Percentiles rank a stretch among this genome's conserved stretches.
phyloP scores from a whole-genome alignment of 2,888 invertebrate species.

The Tupiocoris notatus region DNA sequence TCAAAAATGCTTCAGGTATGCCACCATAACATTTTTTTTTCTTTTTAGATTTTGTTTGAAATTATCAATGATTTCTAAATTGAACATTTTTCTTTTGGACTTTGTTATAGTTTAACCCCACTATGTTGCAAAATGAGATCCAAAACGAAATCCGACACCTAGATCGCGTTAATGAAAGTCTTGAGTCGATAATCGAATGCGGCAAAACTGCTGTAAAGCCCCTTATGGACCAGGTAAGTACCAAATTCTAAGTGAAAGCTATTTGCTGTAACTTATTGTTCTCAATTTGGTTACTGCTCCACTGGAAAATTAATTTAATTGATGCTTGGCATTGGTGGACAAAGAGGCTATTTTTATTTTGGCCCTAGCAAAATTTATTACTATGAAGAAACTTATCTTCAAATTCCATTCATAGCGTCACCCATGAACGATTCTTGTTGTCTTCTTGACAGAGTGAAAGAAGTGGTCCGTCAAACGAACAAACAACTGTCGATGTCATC shows the following conservation, averaged over 20 bases:
- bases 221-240: neutral
- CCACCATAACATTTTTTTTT: no score
- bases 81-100: neutral
- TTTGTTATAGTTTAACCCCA: constrained; percentile 25
- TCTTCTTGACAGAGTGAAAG: constrained; percentile 7
- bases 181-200: constrained; percentile 14
- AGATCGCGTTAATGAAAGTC: constrained; percentile 27
- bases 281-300: no score
- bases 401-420: no score
- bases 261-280: no score
- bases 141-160: constrained; percentile 27
- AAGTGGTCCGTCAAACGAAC: neutral
- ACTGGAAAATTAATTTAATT: no score
- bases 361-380: no score
- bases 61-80: no score
- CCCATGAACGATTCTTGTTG: no score
- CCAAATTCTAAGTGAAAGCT: neutral
- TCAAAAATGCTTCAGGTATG: constrained; percentile 26
- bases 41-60: neutral
- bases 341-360: no score
- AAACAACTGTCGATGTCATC: neutral
- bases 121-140: constrained; percentile 21
- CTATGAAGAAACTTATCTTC: no score
- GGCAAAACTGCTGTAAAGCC: neutral
- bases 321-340: no score